phyloP scores from a whole-genome alignment of 2,888 invertebrate genomes.

The Apodemia duryi region DNA sequence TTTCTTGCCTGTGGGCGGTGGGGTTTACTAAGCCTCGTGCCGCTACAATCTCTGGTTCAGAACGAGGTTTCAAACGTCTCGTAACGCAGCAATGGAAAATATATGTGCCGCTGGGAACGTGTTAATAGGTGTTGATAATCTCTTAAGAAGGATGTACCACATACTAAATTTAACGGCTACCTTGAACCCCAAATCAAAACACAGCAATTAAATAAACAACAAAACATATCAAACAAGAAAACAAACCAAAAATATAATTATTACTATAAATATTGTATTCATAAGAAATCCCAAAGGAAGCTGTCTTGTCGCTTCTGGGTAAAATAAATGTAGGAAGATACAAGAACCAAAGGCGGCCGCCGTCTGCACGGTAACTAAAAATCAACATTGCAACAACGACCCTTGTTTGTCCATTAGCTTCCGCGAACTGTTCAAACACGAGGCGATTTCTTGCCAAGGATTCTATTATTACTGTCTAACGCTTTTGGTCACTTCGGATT shows the following conservation, averaged over 20 bases:
- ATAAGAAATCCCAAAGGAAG: slow-evolving; percentile 23
- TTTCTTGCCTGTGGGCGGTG: too few relatives aligned
- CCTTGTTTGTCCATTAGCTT: slow-evolving; percentile 77
- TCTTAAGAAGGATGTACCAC: too few relatives aligned
- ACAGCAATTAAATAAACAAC: too few relatives aligned
- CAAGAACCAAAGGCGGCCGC: slow-evolving; percentile 43
- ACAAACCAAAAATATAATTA: background rate
- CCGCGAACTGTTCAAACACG: slow-evolving; percentile 63
- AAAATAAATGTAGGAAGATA: slow-evolving; percentile 70
- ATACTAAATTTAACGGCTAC: too few relatives aligned
- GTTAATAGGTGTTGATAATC: too few relatives aligned
- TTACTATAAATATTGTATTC: slow-evolving; percentile 8
- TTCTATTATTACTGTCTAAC: slow-evolving; percentile 33
- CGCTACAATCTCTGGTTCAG: too few relatives aligned
- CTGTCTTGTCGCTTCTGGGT: slow-evolving; percentile 36
- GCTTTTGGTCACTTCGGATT: slow-evolving; percentile 27
- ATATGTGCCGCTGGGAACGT: too few relatives aligned
- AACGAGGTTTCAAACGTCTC: too few relatives aligned
- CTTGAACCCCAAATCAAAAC: too few relatives aligned
- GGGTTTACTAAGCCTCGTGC: too few relatives aligned
- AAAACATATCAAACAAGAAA: background rate
- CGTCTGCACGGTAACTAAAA: slow-evolving; percentile 62
- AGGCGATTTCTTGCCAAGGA: slow-evolving; percentile 37
- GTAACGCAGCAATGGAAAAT: too few relatives aligned
- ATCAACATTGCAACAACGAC: slow-evolving; percentile 62